Evolutionary conservation across 2,113 vertebrate species (phyloP), one percentile per base, ranked within the genome.

Genomic region (Ciconia maguari): DNA sequence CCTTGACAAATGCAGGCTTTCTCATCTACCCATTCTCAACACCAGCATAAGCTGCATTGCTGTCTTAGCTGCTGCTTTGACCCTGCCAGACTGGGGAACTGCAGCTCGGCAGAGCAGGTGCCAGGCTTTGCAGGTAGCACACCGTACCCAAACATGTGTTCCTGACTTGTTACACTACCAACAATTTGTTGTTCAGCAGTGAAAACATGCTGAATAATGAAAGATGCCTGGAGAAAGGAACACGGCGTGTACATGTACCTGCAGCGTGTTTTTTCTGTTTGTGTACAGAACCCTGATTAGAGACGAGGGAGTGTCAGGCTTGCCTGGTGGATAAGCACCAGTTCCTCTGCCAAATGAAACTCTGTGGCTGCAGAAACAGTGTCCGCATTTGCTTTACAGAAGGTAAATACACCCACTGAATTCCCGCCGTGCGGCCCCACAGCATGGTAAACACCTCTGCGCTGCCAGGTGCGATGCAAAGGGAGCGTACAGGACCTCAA

Each of bases 141-240:
- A 19, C 72, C 1, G 0, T 95, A 94, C 92, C 93, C 75, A 65
- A 88, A 97, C 96, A 96, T 6, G 1, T 95, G 96, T 97, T 97
- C 80, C 78, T 93, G 90, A 81, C 96, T 97, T 96, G 95, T 97
- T 97, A 91, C 60, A 95, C 95, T 91, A 81, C 95, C 60, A 92
- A 95, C 92, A 96, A 92, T 97, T 97, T 96, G 96, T 97, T 97
- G 96, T 96, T 95, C 83, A 57, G 90, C 44, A 58, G 30, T 38
- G 95, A 91, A 96, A 96, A 97, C 95, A 94, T 77, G 93, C 97
- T 97, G 96, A 98, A 97, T 97, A 97, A 97, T 96, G 97, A 95
- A 98, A 96, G 97, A 95, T 76, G 97, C 95, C 94, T 97, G 87
- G 78, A 96, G 97, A 97, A 97, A 96, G 83, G 91, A 96, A 89